Evolutionary conservation across 2,888 invertebrate species (phyloP).

Genomic region (Latrodectus elegans): DNA sequence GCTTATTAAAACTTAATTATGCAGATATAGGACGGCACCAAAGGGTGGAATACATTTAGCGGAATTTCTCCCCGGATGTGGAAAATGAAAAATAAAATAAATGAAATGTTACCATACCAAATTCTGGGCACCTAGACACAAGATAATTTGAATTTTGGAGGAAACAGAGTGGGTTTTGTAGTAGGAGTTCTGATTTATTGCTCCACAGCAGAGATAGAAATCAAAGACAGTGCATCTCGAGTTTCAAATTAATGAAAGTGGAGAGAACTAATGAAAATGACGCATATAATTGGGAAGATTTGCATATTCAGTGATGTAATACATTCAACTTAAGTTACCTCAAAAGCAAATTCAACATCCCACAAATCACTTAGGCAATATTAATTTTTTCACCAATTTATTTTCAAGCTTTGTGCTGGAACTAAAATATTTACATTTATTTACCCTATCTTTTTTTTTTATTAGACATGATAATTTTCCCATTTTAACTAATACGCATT

Average conservation of each 20-base stretch:
- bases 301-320: no score
- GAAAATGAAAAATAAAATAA: background rate
- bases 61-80: conserved; percentile 3
- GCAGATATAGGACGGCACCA: conserved; percentile 44
- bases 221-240: background rate
- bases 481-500: no score
- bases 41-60: conserved; percentile 20
- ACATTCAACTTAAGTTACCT: no score
- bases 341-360: no score
- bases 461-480: no score
- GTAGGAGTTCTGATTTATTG: no score
- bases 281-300: background rate
- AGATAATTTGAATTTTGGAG: background rate
- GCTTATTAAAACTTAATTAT: conserved; percentile 68
- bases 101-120: background rate
- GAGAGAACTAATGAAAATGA: background rate
- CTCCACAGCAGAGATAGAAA: background rate
- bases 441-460: no score
- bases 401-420: no score
- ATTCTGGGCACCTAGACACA: background rate
- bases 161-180: no score
- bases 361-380: no score
- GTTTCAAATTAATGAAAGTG: background rate
- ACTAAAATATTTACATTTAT: no score
- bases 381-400: no score